Evolutionary conservation across 2,797 vertebrate genomes (phyloP).

Genomic region (Prunella strophiata): DNA sequence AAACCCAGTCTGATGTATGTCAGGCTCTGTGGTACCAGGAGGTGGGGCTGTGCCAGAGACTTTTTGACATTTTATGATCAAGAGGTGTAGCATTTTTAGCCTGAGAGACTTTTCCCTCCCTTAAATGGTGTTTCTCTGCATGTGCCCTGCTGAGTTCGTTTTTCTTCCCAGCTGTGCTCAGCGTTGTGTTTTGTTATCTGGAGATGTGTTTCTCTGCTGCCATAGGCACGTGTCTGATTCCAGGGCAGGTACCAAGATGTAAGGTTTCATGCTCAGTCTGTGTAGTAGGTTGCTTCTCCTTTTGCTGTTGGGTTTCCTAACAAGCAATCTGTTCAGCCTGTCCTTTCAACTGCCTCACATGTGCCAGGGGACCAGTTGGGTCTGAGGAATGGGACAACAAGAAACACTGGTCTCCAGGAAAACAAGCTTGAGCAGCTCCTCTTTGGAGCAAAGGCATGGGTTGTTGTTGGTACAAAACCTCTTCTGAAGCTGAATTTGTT

Average conservation of each 20-base stretch:
- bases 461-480: background rate
- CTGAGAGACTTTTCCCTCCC: background rate
- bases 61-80: background rate
- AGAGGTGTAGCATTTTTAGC: conserved; percentile 19
- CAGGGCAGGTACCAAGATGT: background rate
- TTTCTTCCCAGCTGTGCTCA: background rate
- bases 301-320: background rate
- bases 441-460: background rate
- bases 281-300: background rate
- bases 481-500: background rate
- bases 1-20: background rate
- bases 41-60: background rate
- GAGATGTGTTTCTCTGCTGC: background rate
- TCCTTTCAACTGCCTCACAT: background rate
- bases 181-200: background rate
- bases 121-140: conserved; percentile 2
- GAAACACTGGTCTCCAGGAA: background rate
- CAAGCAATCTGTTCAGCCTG: background rate
- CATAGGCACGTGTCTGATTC: background rate
- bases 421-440: background rate
- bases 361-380: background rate
- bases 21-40: background rate
- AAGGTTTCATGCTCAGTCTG: background rate
- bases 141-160: background rate
- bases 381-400: background rate